phyloP scores from a whole-genome alignment of 30 jellyfish, hydroid and myxozoan species.

The Cassiopea andromeda region DNA sequence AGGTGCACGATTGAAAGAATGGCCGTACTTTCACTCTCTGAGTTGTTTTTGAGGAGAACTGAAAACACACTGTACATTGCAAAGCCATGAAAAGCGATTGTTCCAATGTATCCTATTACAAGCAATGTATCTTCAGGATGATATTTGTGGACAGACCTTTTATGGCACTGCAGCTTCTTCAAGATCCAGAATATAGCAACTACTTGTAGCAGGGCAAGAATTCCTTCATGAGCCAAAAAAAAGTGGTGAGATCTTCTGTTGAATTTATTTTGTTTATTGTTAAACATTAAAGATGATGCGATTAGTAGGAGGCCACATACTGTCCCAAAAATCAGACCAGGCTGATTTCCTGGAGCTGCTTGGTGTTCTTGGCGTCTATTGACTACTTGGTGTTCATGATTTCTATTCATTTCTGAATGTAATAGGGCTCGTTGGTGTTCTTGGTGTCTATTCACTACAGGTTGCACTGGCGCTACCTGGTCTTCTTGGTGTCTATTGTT shows the following conservation, averaged over 20 bases:
- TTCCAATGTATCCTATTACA: slow-evolving; percentile 20
- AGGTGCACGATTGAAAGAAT: neutral
- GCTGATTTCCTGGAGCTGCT: slow-evolving; percentile 9
- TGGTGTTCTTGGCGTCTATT: neutral
- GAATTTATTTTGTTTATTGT: neutral
- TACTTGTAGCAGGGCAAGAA: slow-evolving; percentile 28
- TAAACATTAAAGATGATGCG: slow-evolving; percentile 19
- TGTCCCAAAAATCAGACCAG: slow-evolving; percentile 49
- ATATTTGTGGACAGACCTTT: neutral
- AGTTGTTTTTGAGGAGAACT: neutral
- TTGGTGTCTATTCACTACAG: neutral
- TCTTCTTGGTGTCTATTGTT: neutral
- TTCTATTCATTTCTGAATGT: neutral
- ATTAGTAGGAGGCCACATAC: slow-evolving; percentile 23
- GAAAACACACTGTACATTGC: slow-evolving; percentile 11
- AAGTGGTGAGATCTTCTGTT: slow-evolving; percentile 28
- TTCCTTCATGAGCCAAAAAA: slow-evolving; percentile 31
- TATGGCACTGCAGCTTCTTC: slow-evolving; percentile 4
- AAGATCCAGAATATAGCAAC: neutral
- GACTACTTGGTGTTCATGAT: neutral
- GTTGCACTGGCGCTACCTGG: neutral
- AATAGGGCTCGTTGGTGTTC: neutral
- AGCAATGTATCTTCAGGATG: slow-evolving; percentile 20
- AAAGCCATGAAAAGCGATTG: slow-evolving; percentile 16
- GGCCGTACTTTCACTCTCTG: neutral